Base-by-base conservation (phyloP, 53 echinoderm and acorn worm species). In the Luidia sarsii region DNA sequence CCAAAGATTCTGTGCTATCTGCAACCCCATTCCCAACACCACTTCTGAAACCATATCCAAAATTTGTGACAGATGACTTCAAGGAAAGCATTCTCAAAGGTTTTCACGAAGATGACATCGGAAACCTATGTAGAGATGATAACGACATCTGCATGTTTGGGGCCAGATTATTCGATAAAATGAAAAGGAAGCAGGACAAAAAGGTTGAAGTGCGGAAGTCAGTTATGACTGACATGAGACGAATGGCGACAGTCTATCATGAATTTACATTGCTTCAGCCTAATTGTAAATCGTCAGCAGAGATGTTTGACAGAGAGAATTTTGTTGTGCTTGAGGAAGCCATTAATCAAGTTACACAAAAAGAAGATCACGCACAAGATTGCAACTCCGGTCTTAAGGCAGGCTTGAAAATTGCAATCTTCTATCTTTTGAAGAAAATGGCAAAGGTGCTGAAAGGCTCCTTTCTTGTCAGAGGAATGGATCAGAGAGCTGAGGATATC, bases 221-320 rank as follows among this genome's bases (percentile, higher is more conserved):
- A 56, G 89, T 92, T 4, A 92, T 89, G 89, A 41, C 89, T 45
- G 89, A 86, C 36, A 86, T 92, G 89, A 45, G 92, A 41, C 48
- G 89, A 60, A 68, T 92, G 8, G 85, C 86, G 23, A 56, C 81
- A n/a, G 64, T 92, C 18, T 86, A 92, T 39, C 33, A 73, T n/a
- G 67, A 65, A 30, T 37, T 92, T 46, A 53, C 34, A 56, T 48
- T 69, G 27, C 61, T 61, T 2, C 30, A 61, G 61, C 61, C 33
- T 2, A 33, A 61, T 2, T 61, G 32, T 61, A 7, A 11, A 13
- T 61, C 61, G 33, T 61, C 61, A 61, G 48, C 70, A 21, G 77
- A 92, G 68, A 57, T 92, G 46, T 84, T 92, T 33, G 54, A 85
- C 28, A 71, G 92, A 53, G 51, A 20, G 25, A 84, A 92, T 64